Conservation (phyloP, 2,797 vertebrate genomes). For the Pseudochaenichthys georgianus region DNA sequence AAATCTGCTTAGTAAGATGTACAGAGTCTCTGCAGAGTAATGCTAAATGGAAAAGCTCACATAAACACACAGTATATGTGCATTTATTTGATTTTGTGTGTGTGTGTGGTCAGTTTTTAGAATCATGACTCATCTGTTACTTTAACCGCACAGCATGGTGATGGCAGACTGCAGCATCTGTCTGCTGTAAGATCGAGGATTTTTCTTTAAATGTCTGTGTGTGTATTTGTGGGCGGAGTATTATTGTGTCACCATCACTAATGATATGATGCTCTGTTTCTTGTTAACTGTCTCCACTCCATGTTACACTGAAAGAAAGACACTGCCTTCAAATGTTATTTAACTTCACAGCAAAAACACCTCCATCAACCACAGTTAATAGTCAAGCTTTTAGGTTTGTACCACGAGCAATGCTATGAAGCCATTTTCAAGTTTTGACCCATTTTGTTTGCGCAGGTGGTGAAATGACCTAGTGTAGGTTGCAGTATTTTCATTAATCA, state of each 20-base stretch:
- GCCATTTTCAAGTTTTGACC: no score
- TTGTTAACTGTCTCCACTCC: constrained; percentile 18
- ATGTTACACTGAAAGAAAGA: constrained; percentile 7
- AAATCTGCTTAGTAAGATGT: constrained; percentile 70
- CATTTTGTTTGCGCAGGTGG: constrained; percentile 1
- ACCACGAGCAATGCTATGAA: background rate
- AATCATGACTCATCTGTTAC: constrained; percentile 38
- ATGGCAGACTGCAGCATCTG: constrained; percentile 48
- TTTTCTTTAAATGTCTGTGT: constrained; percentile 8
- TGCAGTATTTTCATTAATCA: background rate
- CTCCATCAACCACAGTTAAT: background rate
- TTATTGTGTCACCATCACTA: constrained; percentile 26
- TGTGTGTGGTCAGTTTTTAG: background rate
- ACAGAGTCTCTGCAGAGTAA: constrained; percentile 42
- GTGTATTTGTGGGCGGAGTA: constrained; percentile 8
- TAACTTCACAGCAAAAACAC: background rate
- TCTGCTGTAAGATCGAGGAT: constrained; percentile 33
- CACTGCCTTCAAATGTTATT: background rate
- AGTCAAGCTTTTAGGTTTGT: background rate
- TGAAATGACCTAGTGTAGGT: background rate
- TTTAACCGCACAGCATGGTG: background rate
- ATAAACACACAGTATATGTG: background rate
- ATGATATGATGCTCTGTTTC: constrained; percentile 29
- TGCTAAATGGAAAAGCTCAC: constrained; percentile 30
- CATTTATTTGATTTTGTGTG: constrained; percentile 4